Conservation (phyloP, 2,797 vertebrate species). For the Cottoperca gobio region DNA sequence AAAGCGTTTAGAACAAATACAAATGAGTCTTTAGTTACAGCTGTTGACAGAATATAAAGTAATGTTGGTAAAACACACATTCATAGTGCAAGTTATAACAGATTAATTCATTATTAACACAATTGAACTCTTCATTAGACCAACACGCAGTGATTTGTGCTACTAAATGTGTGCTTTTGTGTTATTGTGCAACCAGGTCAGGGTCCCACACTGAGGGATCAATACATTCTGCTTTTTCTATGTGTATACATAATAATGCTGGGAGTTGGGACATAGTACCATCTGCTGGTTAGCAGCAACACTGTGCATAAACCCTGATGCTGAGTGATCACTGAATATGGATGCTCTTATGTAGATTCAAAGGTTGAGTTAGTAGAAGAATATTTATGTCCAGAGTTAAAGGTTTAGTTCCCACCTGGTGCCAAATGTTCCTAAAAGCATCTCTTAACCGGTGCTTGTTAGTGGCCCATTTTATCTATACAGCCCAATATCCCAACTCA, state of each 20-base stretch:
- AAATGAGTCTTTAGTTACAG: background rate
- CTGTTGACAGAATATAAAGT: background rate
- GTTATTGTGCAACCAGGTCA: constrained; percentile 15
- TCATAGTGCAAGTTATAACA: background rate
- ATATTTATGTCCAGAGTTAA: background rate
- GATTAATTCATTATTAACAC: background rate
- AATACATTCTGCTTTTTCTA: background rate
- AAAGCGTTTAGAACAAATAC: constrained; percentile 8
- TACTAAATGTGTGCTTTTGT: background rate
- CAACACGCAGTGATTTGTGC: background rate
- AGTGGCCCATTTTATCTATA: no score
- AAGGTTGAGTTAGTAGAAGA: background rate
- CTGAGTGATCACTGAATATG: background rate
- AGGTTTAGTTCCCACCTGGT: background rate
- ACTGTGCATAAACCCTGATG: constrained; percentile 3
- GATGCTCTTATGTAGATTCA: background rate
- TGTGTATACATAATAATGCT: background rate
- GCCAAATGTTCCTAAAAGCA: background rate
- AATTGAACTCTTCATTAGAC: background rate
- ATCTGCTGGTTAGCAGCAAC: constrained; percentile 62
- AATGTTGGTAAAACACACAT: constrained; percentile 4
- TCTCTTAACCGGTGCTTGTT: background rate
- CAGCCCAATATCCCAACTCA: no score
- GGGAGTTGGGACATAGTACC: constrained; percentile 53
- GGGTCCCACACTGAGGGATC: background rate